These are phyloP conservation scores for Hafferia zeledoni DNA, from an alignment of 2,797 vertebrate genomes.

Conservation along the genomic window DNA sequence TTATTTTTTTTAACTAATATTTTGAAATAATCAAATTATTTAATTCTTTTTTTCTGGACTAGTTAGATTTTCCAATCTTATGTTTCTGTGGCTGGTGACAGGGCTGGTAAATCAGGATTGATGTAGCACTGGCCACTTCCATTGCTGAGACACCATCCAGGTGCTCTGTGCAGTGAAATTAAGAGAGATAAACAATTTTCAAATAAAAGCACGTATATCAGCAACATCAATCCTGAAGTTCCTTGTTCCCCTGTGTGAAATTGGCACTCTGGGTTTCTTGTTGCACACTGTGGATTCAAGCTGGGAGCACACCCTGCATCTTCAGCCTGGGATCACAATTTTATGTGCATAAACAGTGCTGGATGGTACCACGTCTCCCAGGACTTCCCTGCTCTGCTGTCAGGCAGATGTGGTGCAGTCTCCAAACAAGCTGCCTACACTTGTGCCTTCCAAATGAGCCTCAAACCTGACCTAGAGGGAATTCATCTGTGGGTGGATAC, in stretches of 20 bases:
- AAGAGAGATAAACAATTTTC: not conserved
- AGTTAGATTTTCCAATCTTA: not conserved
- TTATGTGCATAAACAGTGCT: not conserved
- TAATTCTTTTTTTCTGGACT: not conserved
- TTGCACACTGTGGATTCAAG: not conserved
- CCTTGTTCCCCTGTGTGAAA: accelerated
- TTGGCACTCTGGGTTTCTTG: not conserved
- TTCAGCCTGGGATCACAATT: not conserved
- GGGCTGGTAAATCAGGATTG: not conserved
- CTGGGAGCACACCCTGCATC: not conserved
- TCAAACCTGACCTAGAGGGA: not conserved
- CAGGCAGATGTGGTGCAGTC: not conserved
- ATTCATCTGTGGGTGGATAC: not conserved
- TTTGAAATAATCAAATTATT: not conserved
- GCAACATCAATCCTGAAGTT: not conserved
- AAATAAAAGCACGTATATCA: not conserved
- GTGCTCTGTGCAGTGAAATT: not conserved
- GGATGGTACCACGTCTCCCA: not conserved
- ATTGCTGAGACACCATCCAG: not conserved
- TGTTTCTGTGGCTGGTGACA: not conserved
- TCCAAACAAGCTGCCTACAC: not conserved
- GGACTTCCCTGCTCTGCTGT: not conserved
- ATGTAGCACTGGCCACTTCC: not conserved
- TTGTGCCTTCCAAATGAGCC: not conserved
- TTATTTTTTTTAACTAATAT: not conserved